A percentile compares a stretch with the other conserved stretches of the same genome.
Conservation (phyloP, 1,140 invertebrate genomes). For the Pachyrhynchus sulphureomaculatus region DNA sequence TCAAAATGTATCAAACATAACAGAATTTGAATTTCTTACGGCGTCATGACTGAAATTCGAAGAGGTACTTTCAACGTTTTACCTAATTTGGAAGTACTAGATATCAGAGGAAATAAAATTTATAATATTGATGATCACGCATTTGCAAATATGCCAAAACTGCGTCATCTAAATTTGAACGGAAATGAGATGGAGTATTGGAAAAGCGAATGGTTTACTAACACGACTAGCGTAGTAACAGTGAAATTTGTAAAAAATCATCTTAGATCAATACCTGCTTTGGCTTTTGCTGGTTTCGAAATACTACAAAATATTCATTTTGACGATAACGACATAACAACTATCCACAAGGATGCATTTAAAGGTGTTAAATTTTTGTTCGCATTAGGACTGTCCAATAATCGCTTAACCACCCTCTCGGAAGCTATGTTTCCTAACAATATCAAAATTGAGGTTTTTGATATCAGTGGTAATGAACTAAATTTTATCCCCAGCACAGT, state of each 20-base stretch:
- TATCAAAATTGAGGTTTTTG: not conserved
- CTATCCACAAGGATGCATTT: not conserved
- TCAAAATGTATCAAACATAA: not conserved
- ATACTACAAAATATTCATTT: constrained; percentile 1
- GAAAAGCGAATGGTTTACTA: constrained; percentile 4
- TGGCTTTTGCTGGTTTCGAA: not conserved
- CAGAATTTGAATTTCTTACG: not conserved
- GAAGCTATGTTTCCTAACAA: not conserved
- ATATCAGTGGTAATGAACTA: not conserved
- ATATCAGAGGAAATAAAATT: not conserved
- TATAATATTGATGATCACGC: constrained; percentile 2
- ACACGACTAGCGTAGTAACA: not conserved
- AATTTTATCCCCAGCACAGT: not conserved
- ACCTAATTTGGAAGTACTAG: not conserved
- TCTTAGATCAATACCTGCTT: not conserved
- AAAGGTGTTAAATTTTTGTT: not conserved
- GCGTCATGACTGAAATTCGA: not conserved
- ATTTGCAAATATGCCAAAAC: not conserved
- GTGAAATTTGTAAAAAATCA: not conserved
- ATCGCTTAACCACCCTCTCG: not conserved
- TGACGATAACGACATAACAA: not conserved
- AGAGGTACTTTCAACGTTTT: not conserved
- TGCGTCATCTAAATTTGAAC: not conserved
- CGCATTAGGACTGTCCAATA: not conserved
- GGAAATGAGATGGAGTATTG: constrained; percentile 2